phyloP scores from a whole-genome alignment of 2,797 vertebrate genomes.

The Coracias cyanogaster region DNA sequence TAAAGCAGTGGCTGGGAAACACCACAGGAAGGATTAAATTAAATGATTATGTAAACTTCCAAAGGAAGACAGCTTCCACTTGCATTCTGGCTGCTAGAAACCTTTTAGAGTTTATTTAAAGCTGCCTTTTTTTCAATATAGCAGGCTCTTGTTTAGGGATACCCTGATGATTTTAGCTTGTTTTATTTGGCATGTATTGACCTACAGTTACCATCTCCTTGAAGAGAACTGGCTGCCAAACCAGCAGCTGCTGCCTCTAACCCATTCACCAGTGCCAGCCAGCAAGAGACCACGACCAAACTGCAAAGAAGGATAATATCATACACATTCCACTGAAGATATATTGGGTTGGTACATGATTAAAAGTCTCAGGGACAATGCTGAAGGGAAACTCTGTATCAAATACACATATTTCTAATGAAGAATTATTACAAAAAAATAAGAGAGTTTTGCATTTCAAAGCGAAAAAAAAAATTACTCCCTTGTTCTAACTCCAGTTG shows the following conservation, averaged over 20 bases:
- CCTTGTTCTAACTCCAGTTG: background rate
- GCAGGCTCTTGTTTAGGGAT: conserved; percentile 15
- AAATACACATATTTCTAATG: background rate
- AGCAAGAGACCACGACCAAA: background rate
- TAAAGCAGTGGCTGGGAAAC: conserved; percentile 53
- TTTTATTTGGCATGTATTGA: conserved; percentile 5
- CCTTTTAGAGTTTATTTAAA: conserved; percentile 26
- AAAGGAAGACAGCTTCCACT: conserved; percentile 36
- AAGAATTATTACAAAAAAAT: background rate
- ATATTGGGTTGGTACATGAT: background rate
- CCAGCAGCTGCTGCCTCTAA: conserved; percentile 18
- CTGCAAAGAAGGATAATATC: background rate
- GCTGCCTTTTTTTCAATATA: background rate
- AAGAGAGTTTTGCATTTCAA: background rate
- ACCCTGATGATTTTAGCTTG: conserved; percentile 19
- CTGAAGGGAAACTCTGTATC: background rate
- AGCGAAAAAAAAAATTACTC: background rate
- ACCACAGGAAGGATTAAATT: conserved; percentile 55
- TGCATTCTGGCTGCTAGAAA: conserved; percentile 21
- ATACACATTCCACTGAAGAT: background rate
- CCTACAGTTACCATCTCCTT: background rate
- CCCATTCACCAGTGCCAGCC: background rate
- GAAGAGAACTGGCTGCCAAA: conserved; percentile 9
- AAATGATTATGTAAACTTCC: conserved; percentile 69
- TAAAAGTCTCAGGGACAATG: background rate